Percentiles rank a stretch among this genome's conserved stretches.
Evolutionary conservation across 2,888 invertebrate species (phyloP).

Genomic region (Synanthedon vespiformis): DNA sequence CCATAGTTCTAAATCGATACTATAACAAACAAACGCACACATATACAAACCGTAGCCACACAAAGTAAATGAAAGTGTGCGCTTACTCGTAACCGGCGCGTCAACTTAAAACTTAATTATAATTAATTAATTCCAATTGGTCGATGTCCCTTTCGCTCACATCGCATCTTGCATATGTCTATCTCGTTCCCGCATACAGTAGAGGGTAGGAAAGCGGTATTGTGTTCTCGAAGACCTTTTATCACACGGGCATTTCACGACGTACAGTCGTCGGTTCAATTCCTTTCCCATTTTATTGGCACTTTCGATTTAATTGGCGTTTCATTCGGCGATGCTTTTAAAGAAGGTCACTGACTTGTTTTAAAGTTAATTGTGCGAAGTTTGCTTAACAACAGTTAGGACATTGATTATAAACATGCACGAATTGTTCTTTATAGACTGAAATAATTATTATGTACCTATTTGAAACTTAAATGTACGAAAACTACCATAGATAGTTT

Average conservation of each 20-base stretch:
- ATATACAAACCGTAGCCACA: constrained; percentile 28
- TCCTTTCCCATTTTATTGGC: constrained; percentile 64
- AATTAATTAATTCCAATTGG: constrained; percentile 84
- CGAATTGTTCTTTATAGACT: too few species aligned
- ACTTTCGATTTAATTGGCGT: constrained; percentile 61
- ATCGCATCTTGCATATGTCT: constrained; percentile 55
- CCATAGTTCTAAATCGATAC: constrained; percentile 64
- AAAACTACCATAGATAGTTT: too few species aligned
- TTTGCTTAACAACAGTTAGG: too few species aligned
- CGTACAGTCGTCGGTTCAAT: constrained; percentile 56
- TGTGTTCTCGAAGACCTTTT: constrained; percentile 69
- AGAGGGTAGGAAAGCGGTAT: constrained; percentile 57
- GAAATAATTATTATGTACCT: too few species aligned
- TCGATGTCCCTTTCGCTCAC: constrained; percentile 49
- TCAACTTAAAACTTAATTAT: constrained; percentile 87
- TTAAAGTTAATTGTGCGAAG: background rate
- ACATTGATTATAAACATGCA: too few species aligned
- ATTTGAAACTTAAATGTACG: too few species aligned
- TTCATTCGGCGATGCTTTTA: constrained; percentile 11
- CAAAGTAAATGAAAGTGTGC: constrained; percentile 56
- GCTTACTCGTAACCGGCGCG: constrained; percentile 69
- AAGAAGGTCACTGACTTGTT: background rate
- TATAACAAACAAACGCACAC: constrained; percentile 47
- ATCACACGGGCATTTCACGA: constrained; percentile 60
- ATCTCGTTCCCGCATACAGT: constrained; percentile 39